phyloP scores from a whole-genome alignment of 2,888 invertebrate species.

The Hemithea aestivaria region DNA sequence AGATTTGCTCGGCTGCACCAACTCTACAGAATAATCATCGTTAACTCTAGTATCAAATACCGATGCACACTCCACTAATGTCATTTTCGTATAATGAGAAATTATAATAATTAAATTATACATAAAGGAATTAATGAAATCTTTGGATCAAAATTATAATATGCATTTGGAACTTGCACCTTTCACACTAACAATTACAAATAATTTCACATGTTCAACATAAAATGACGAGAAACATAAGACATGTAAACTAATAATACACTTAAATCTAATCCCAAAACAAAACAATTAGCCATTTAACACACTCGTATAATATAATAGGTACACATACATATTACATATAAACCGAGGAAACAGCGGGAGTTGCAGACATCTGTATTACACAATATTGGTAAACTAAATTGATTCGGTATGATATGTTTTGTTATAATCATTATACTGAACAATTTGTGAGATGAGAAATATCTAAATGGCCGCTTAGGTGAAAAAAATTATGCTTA shows the following conservation, averaged over 20 bases:
- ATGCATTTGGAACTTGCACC: constrained; percentile 73
- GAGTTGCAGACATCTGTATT: constrained; percentile 54
- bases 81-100: constrained; percentile 65
- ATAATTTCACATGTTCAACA: constrained; percentile 64
- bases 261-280: constrained; percentile 74
- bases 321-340: constrained; percentile 3
- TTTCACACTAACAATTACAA: constrained; percentile 63
- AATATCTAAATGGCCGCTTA: constrained; percentile 68
- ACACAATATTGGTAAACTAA: constrained; percentile 57
- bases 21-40: constrained; percentile 70
- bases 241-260: constrained; percentile 60
- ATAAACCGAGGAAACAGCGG: constrained; percentile 55
- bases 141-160: constrained; percentile 77
- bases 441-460: constrained; percentile 70
- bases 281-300: constrained; percentile 67
- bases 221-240: constrained; percentile 68
- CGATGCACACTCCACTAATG: constrained; percentile 76
- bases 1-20: constrained; percentile 78
- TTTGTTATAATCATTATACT: constrained; percentile 59
- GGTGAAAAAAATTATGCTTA: constrained; percentile 74
- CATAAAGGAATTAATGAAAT: constrained; percentile 62
- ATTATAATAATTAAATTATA: constrained; percentile 41
- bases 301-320: constrained; percentile 49
- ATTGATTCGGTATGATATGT: constrained; percentile 74
- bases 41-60: constrained; percentile 71